Base-by-base conservation (phyloP, 2,113 vertebrate genomes). In the Syngnathoides biaculeatus region DNA sequence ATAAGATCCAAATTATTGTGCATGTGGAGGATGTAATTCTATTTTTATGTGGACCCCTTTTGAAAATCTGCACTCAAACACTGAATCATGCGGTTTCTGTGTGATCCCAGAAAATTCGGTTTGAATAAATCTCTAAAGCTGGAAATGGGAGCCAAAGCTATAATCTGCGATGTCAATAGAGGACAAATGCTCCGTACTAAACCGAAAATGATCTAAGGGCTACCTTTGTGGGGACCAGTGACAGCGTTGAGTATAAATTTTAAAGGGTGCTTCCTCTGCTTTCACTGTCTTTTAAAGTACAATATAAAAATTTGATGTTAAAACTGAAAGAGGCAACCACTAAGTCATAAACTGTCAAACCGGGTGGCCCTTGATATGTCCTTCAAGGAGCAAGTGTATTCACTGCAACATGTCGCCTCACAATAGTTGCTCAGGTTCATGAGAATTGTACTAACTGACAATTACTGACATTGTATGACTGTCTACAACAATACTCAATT, bases 131-230 rank as follows among this genome's bases (percentile, higher is more conserved):
- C 81, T 81, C 73, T 5, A 70, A 80, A 81, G 73, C 84, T 74
- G 71, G 67, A 75, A 75, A 80, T 77, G 66, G 78, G 71, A 86
- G 83, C 87, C 82, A 82, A 69, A 55, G 55, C 61, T 81, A 64
- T 87, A 83, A 86, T 86, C 86, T 80, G 75, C 65, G 80, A 83
- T 81, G 83, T 82, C 77, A 82, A 71, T 63, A 70, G 50, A 61
- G 81, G 75, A 84, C 84, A 84, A 87, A 81, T 63, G 73, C 73
- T 67, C 78, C 74, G 63, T 65, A 71, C 75, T 86, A 59, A 83
- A 86, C 65, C 71, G 78, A 81, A 69, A 75, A 79, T 75, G 71
- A 80, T 78, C 60, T 81, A 62, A 24, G 27, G 73, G 75, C 65
- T 76, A 64, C 64, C 50, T 45, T 58, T 79, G 69, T 72, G 70